phyloP scores from a whole-genome alignment of 2,113 vertebrate species.

The Alligator sinensis region DNA sequence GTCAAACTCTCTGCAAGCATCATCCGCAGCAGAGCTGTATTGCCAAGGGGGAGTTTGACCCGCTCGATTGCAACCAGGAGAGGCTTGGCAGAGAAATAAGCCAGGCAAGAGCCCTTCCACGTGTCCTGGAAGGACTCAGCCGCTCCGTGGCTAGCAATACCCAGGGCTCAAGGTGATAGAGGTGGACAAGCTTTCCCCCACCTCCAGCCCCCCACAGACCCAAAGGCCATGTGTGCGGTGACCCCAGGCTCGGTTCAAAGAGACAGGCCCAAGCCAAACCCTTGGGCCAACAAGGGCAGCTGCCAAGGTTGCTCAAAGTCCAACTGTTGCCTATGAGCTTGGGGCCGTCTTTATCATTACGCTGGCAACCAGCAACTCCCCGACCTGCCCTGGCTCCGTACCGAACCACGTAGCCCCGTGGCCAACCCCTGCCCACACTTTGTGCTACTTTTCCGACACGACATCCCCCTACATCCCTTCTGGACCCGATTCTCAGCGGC shows the following conservation, averaged over 20 bases:
- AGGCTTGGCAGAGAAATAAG: not conserved
- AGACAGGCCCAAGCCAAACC: not conserved
- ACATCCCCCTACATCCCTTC: not conserved
- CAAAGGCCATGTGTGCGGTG: not conserved
- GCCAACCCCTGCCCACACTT: not conserved
- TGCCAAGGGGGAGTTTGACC: not conserved
- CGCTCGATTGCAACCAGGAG: fast-evolving
- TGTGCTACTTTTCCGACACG: not conserved
- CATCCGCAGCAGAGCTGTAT: not conserved
- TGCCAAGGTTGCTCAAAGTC: not conserved
- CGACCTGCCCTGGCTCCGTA: not conserved
- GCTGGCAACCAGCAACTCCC: not conserved
- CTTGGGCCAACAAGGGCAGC: not conserved
- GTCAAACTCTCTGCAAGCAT: not conserved
- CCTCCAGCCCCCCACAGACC: not conserved
- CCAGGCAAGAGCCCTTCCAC: not conserved
- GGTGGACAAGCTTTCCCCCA: not conserved
- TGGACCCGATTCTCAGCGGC: not conserved
- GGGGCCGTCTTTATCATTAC: not conserved
- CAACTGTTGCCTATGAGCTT: not conserved
- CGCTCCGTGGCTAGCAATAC: not conserved
- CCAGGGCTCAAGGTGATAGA: not conserved
- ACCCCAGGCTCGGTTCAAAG: not conserved
- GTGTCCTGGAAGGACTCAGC: not conserved
- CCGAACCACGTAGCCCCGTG: not conserved